Evolutionary conservation across 2,113 vertebrate species (phyloP).

Genomic region (Istiophorus platypterus): DNA sequence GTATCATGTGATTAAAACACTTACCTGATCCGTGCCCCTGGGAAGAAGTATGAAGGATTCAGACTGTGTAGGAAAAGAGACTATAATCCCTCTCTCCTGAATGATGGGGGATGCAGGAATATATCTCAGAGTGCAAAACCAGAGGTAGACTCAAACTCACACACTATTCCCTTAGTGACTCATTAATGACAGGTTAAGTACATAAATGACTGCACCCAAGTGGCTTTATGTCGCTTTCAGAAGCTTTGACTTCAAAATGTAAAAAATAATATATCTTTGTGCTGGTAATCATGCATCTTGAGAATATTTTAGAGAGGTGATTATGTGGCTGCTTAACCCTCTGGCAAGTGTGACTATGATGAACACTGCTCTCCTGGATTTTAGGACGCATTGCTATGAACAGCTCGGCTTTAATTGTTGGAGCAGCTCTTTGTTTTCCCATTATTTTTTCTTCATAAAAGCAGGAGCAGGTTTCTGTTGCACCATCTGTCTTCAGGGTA

Average conservation of each 20-base stretch:
- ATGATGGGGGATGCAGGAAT: constrained; percentile 54
- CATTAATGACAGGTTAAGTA: constrained; percentile 86
- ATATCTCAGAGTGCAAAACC: constrained; percentile 64
- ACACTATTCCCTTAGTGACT: constrained; percentile 80
- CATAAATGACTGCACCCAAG: constrained; percentile 75
- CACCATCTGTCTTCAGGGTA: constrained; percentile 75
- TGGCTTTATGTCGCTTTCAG: constrained; percentile 64
- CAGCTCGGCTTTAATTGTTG: constrained; percentile 65
- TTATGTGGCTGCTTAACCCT: constrained; percentile 60
- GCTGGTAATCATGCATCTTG: constrained; percentile 46
- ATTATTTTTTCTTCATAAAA: constrained; percentile 64
- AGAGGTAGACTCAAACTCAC: constrained; percentile 69
- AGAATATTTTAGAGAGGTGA: constrained; percentile 58
- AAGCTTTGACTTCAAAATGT: constrained; percentile 57
- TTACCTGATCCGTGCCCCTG: constrained; percentile 72
- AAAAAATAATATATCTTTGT: constrained; percentile 66
- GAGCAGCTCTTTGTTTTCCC: constrained; percentile 69
- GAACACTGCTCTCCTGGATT: constrained; percentile 53
- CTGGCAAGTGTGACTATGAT: constrained; percentile 53
- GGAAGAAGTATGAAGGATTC: constrained; percentile 62
- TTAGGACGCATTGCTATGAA: constrained; percentile 36
- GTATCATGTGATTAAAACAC: constrained; percentile 75
- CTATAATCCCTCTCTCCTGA: constrained; percentile 71
- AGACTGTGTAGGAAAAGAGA: constrained; percentile 65
- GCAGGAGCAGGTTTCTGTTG: constrained; percentile 62